These are phyloP conservation scores for Lanius collurio DNA, from an alignment of 2,113 vertebrate species.

Conservation along the genomic window DNA sequence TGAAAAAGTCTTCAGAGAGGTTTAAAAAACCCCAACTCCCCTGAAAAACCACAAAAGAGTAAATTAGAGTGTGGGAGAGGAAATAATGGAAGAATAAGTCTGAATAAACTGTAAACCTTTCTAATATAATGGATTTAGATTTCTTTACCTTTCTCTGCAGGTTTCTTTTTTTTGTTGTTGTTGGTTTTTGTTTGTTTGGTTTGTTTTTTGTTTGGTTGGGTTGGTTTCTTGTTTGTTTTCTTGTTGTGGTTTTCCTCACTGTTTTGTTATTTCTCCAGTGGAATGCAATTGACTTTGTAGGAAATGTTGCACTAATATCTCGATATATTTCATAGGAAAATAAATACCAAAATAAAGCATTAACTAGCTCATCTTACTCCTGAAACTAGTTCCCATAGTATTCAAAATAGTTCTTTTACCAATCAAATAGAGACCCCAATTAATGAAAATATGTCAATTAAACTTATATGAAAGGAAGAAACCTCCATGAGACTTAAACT, in stretches of 20 bases:
- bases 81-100: not conserved
- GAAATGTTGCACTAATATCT: not conserved
- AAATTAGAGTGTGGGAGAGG: not conserved
- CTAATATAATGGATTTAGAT: not conserved
- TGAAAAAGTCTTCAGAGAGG: not conserved
- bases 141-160: not conserved
- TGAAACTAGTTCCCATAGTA: not conserved
- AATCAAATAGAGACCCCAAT: not conserved
- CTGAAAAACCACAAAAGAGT: not conserved
- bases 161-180: not conserved
- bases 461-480: not conserved
- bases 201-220: not conserved
- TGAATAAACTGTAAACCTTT: not conserved
- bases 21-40: not conserved
- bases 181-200: not conserved
- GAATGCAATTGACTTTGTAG: not conserved
- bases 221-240: not conserved
- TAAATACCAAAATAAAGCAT: not conserved
- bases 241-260: not conserved
- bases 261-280: not conserved
- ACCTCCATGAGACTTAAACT: not conserved
- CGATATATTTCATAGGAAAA: not conserved
- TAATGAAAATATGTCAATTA: not conserved
- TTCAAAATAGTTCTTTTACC: not conserved
- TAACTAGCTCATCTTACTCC: not conserved